phyloP scores from a whole-genome alignment of 1,140 invertebrate genomes.

The Hyphantria cunea region DNA sequence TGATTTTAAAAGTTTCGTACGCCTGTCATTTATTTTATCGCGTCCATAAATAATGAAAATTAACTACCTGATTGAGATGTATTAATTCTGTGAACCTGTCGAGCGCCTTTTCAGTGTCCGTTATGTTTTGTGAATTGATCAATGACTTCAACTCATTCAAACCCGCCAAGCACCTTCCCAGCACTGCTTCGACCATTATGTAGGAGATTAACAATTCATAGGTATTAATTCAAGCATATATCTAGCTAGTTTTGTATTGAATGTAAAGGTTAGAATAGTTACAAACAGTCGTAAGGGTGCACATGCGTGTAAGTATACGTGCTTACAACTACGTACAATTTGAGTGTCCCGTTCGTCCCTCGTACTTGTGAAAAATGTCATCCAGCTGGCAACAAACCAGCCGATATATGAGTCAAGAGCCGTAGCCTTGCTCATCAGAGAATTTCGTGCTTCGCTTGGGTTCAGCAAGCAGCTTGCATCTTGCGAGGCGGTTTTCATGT shows the following conservation, averaged over 20 bases:
- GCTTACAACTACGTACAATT: conserved; percentile 60
- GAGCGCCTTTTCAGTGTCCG: conserved; percentile 47
- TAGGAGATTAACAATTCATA: no score
- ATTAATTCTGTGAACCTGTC: conserved; percentile 50
- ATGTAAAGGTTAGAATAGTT: not conserved
- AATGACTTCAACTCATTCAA: conserved; percentile 50
- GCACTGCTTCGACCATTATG: conserved; percentile 60
- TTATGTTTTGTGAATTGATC: conserved; percentile 35
- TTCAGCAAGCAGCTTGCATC: conserved; percentile 55
- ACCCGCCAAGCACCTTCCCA: conserved; percentile 60
- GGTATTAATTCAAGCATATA: no score
- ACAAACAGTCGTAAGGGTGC: conserved; percentile 1
- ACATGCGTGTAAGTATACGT: conserved; percentile 1
- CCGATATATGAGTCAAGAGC: conserved; percentile 72
- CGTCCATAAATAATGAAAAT: not conserved
- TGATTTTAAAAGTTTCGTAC: no score
- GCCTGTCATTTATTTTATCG: no score
- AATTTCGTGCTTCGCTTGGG: conserved; percentile 52
- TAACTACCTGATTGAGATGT: conserved; percentile 55
- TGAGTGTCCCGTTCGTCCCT: conserved; percentile 65
- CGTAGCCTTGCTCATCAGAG: conserved; percentile 61
- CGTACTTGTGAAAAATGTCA: conserved; percentile 60
- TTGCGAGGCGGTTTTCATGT: conserved; percentile 22
- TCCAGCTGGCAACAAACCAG: conserved; percentile 67
- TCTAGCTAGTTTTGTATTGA: no score